Base-by-base conservation (phyloP, 2,888 invertebrate genomes). In the Conops quadrifasciatus region DNA sequence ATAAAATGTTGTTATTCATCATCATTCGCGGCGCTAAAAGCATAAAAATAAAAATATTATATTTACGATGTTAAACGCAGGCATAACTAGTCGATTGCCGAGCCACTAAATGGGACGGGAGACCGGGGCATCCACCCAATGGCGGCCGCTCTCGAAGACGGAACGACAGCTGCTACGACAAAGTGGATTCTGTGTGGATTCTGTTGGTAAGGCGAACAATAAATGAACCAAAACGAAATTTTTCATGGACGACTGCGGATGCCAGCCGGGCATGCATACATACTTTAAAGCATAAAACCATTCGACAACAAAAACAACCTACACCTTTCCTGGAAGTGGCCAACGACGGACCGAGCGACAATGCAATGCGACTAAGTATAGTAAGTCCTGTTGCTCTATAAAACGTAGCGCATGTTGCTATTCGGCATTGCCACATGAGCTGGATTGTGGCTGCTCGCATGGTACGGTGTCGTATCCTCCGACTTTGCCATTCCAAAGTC, bases 1-100 rank as follows among this genome's bases (percentile, higher is more conserved):
- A 66, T 24, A 62, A 66, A 68, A 72, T 72, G 60, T 36, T 36
- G 4, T 70, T 71, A 71, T 72, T 72, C 72, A 72, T 72, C 72
- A 72, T 72, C 71, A 71, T 72, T 62, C 68, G 36, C 49, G 68
- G 68, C 62, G 58, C 68, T 68, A 62, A 68, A 68, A 68, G 68
- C 68, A 68, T 68, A 62, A 68, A 68, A 60, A 68, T 62, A 68
- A 68, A 67, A 64, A 72, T 65, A 65, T 71, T 62, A 71, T 71
- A 71, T 71, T 68, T 69, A 72, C 69, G 56, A 53, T 67, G 63
- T 59, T 65, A 70, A 72, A 67, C 36, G 60, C 36, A n/a, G 68
- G 28, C 47, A 26, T 36, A 47, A 53, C 47, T 3, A 43, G 62
- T 62, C 64, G 21, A 16, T 26, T 28, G 24, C 47, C 49, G n/a